Evolutionary conservation across 2,113 vertebrate genomes (phyloP), one percentile per base, ranked within the genome.

Genomic region (Pomatostomus ruficeps): DNA sequence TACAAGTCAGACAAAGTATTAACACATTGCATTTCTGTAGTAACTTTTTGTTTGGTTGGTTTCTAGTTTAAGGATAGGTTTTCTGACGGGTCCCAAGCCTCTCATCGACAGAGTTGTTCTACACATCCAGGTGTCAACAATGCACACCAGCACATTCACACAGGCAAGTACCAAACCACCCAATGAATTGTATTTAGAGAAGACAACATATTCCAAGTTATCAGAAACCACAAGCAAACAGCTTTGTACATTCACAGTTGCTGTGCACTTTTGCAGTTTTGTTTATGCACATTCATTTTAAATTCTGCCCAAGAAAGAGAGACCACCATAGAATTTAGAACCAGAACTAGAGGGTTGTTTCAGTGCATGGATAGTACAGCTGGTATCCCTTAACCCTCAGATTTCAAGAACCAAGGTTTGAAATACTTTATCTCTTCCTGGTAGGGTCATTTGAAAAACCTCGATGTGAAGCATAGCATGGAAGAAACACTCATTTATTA

Each of bases 91-190:
- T 23, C 99, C 99, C 14, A 99, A 99, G 94, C 98, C 98, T 7
- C 98, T 99, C 58, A 97, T 99, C 3, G 98, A 99, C 80, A 96
- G 98, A 94, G 96, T 99, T 84, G 94, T 99, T 93, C 97, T 99
- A 19, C 99, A 99, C 96, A 98, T 98, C 62, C 98, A 99, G 94
- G 97, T 98, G 55, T 99, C 99, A 21, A 98, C 99, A 4, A 95
- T 99, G 98, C 99, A 99, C 78, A 97, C 99, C 21, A 99, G 98
- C 91, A 98, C 98, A 76, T 99, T 99, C 95, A 98, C 98, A 31
- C 99, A 99, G 98, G 99, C 99, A 97, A 98, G 96, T 59, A 83
- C 23, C 31, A 66, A 95, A 38, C 29, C 19, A 23, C 31, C 54
- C 62, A 7, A 28, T 67, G 8, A 38, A 20, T 7, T 66, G 8